Evolutionary conservation across 1,140 invertebrate genomes (phyloP), one percentile per base, ranked within the genome.

Genomic region (Drosophila erecta): DNA sequence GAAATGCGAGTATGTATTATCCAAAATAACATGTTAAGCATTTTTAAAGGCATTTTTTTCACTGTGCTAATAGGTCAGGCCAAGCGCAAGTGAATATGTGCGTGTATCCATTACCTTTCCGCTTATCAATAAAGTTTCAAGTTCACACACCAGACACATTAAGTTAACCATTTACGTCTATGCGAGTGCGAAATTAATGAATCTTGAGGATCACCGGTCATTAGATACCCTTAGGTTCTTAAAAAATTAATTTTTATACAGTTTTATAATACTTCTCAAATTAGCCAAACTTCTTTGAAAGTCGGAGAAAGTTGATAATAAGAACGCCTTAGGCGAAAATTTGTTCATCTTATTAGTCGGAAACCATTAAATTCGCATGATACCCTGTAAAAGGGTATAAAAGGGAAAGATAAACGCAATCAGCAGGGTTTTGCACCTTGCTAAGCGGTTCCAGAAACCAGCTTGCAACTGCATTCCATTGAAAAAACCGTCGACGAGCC

Each of bases 51-150:
- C 1, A 0, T 5, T 2, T 50, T 50, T 50, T 7, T 17, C 10
- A 8, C 46, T 33, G 47, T 72, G 67, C 24, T 27, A 40, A 67
- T 53, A 33, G 51, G 30, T 79, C 56, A 69, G 22, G 22, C 14
- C 43, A 54, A 49, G 37, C 38, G 51, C n/a, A 22, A 20, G 38
- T 55, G 40, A 22, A 20, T 27, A 38, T 30, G 35, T 24, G 17
- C 15, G 11, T 67, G 10, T 15, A 44, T 61, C 47, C 37, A 76
- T 76, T 55, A 55, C 49, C 47, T 46, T 54, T 27, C 35, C 37
- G 50, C 46, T 65, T 86, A 81, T 85, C 73, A 77, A 77, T 81
- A 76, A 46, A 65, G 1, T 27, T 86, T 86, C 81, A 86, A 86
- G 83, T 87, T 87, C 83, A 86, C 62, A 61, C 43, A 60, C 74